Evolutionary conservation across 2,888 invertebrate genomes (phyloP).

Genomic region (Tachina grossa): DNA sequence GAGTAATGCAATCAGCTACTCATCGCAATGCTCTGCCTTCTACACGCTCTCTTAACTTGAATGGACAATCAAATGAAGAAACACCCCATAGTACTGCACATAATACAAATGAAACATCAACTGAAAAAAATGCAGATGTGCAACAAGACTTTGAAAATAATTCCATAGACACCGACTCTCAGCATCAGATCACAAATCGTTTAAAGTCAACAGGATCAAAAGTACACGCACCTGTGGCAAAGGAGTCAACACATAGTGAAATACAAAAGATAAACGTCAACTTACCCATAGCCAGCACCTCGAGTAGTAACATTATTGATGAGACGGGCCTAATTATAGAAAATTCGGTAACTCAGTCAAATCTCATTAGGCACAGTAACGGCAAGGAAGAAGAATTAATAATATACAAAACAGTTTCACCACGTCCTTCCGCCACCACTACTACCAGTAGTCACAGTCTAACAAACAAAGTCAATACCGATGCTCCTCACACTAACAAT

Average conservation of each 20-base stretch:
- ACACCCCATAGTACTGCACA: constrained; percentile 50
- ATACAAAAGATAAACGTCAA: constrained; percentile 73
- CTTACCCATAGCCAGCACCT: constrained; percentile 75
- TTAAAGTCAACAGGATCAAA: constrained; percentile 54
- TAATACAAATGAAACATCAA: constrained; percentile 75
- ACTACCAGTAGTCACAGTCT: constrained; percentile 75
- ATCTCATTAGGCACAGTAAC: constrained; percentile 56
- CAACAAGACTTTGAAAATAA: constrained; percentile 82
- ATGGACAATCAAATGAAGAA: constrained; percentile 59
- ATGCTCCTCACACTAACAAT: constrained; percentile 74
- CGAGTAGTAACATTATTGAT: constrained; percentile 73
- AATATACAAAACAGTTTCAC: constrained; percentile 78
- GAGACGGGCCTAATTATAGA: constrained; percentile 67
- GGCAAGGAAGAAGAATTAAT: constrained; percentile 76
- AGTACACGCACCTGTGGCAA: constrained; percentile 46
- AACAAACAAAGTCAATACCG: constrained; percentile 72
- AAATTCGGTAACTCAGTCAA: constrained; percentile 74
- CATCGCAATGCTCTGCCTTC: constrained; percentile 56
- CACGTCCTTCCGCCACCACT: constrained; percentile 76
- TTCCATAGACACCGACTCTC: constrained; percentile 81
- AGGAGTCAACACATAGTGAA: constrained; percentile 53
- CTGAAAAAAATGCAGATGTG: constrained; percentile 78
- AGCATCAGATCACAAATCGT: constrained; percentile 71
- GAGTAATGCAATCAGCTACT: constrained; percentile 72
- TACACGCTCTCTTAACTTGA: constrained; percentile 71